phyloP scores from a whole-genome alignment of 2,797 vertebrate genomes.

The Phaenicophaeus curvirostris region DNA sequence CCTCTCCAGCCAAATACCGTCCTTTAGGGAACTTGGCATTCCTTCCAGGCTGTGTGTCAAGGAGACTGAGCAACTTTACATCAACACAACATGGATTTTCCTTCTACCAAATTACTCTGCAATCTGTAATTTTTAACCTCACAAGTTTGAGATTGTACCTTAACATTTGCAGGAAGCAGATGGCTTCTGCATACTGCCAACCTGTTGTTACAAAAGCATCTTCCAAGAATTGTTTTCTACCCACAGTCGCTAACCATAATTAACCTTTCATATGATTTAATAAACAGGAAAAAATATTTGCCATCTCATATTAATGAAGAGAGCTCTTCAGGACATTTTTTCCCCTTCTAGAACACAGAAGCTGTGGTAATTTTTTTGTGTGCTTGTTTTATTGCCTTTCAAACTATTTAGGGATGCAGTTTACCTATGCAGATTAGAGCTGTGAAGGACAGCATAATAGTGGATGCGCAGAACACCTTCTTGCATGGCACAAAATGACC shows the following conservation, averaged over 20 bases:
- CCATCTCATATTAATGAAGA: constrained; percentile 73
- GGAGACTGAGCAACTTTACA: constrained; percentile 77
- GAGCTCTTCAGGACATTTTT: constrained; percentile 54
- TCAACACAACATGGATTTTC: constrained; percentile 80
- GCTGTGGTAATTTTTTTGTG: neutral
- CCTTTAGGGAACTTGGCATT: constrained; percentile 71
- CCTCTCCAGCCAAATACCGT: constrained; percentile 67
- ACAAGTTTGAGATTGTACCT: constrained; percentile 83
- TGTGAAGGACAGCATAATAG: neutral
- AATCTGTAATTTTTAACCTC: constrained; percentile 82
- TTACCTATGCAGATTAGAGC: constrained; percentile 17
- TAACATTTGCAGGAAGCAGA: constrained; percentile 84
- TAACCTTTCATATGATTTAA: constrained; percentile 80
- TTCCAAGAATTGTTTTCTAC: constrained; percentile 82
- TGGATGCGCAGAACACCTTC: neutral
- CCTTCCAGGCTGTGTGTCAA: constrained; percentile 73
- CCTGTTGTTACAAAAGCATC: constrained; percentile 82
- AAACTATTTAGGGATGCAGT: neutral
- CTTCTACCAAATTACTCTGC: constrained; percentile 71
- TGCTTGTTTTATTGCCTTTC: neutral
- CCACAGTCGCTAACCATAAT: constrained; percentile 78
- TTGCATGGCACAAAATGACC: neutral
- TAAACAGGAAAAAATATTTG: constrained; percentile 79
- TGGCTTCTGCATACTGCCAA: constrained; percentile 81
- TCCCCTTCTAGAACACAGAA: neutral